Evolutionary conservation across 1,140 invertebrate species (phyloP).

Genomic region (Philaenus spumarius): DNA sequence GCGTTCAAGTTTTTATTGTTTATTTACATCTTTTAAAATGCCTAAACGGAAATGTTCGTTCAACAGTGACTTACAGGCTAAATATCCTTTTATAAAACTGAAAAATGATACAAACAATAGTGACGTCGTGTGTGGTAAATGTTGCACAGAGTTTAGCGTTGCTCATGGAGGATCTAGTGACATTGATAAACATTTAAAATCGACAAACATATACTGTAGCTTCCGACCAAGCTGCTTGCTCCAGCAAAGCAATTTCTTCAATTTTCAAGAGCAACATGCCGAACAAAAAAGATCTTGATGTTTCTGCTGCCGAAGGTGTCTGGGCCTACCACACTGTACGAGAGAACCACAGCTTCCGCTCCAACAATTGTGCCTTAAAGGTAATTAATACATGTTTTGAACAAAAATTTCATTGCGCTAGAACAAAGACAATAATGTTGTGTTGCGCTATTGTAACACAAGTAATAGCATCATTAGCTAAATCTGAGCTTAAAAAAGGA

Average conservation of each 20-base stretch:
- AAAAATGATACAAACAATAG: too few relatives aligned
- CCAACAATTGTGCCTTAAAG: slow-evolving; percentile 28
- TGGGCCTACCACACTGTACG: slow-evolving; percentile 33
- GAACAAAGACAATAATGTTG: slow-evolving; percentile 35
- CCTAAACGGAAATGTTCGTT: too few relatives aligned
- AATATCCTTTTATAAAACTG: too few relatives aligned
- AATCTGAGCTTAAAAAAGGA: background rate
- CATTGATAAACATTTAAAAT: slow-evolving; percentile 37
- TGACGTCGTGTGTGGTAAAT: slow-evolving; percentile 32
- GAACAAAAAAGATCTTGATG: slow-evolving; percentile 27
- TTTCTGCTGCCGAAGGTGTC: slow-evolving; percentile 29
- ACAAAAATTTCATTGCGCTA: slow-evolving; percentile 25
- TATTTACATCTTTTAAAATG: too few relatives aligned
- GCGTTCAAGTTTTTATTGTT: too few relatives aligned
- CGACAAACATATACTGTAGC: slow-evolving; percentile 37
- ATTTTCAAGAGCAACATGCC: slow-evolving; percentile 32
- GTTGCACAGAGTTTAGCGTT: slow-evolving; percentile 34
- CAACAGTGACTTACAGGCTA: too few relatives aligned
- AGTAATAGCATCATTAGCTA: background rate
- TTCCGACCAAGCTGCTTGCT: slow-evolving; percentile 33
- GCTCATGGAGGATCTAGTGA: slow-evolving; percentile 33
- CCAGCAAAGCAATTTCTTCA: slow-evolving; percentile 15
- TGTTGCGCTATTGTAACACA: slow-evolving; percentile 27
- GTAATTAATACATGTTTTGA: slow-evolving; percentile 27
- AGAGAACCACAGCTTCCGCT: slow-evolving; percentile 34